Evolutionary conservation across 2,888 invertebrate genomes (phyloP), one percentile per base, ranked within the genome.

Genomic region (Chrysolina oricalcia): DNA sequence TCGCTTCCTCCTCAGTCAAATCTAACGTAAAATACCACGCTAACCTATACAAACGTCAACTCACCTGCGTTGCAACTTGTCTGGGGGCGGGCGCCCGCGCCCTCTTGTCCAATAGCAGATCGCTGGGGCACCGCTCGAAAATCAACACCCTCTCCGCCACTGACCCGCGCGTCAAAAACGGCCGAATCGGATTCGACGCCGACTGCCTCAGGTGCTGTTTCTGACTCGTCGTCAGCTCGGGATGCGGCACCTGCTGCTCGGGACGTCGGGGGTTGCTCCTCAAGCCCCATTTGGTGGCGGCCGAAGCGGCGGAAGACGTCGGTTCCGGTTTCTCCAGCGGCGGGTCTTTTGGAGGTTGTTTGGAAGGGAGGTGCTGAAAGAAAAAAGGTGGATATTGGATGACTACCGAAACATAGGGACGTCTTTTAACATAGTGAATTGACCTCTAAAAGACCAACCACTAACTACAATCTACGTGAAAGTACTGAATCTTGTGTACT

Each of bases 121-220:
- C 90, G 86, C 95, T 95, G 48, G 96, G 97, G 85, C 96, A 96
- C 88, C 95, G 93, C 89, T 97, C 97, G 87, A 97, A 97, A 89
- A 97, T 95, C 79, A 97, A 91, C 78, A 97, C 97, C 65, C 97
- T 91, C 87, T 97, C 97, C 27, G 97, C 97, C 2, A 97, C 97
- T 6, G 97, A 97, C 27, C 97, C 97, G 75, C 97, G 92, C 56
- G 96, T 96, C 70, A 97, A 90, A 89, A 96, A 96, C 17, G 96
- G 96, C 68, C 96, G 91, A 73, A 96, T 94, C 8, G 96, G 95
- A 86, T 92, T 93, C 35, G 68, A 27, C n/a, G 87, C 86, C 27
- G 86, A 85, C 78, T 87, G 87, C 56, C 89, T 81, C 41, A 89
- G 89, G 82, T 92, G 92, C 81, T 91, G 92, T 81, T 91, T 89